Evolutionary conservation across 2,888 invertebrate species (phyloP), one percentile per base, ranked within the genome.

Genomic region (Eupithecia vulgata): DNA sequence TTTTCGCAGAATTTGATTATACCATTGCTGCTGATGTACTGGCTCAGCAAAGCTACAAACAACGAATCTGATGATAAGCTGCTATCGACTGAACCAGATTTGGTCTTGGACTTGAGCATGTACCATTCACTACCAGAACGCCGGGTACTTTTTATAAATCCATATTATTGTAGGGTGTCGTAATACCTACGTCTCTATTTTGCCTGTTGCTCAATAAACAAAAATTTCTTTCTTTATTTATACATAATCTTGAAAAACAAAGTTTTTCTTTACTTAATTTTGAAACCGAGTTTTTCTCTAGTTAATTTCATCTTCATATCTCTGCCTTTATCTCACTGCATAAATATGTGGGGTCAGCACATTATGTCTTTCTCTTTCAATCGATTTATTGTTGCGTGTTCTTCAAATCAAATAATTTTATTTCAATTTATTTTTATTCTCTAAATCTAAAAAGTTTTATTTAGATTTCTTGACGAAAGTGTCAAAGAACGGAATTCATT

Each of bases 101-200:
- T 75, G 25, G 7, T 75, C 0, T 62, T 91, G 75, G 75, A 86
- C 72, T 68, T 90, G 59, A 81, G 82, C 30, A 13, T 90, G 30
- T 91, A 89, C 80, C 5, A 13, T 0, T 74, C 79, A 10, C 65
- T 84, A 64, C 37, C 65, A 0, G 81, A 83, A 4, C 71, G 73
- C 0, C 81, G 81, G n/a, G 87, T 84, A 17, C 42, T 13, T 17
- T 40, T 25, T 30, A 61, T 48, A 25, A 45, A 30, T 30, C 40
- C 13, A 37, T 17, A 45, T 5, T 42, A 15, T 15, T 42, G 5
- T 15, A 40, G 30, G 30, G 30, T 30, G 30, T 4, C 30, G 1
- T 30, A 30, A 3, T 30, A 30, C 30, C 2, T 30, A 30, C 30
- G 30, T 30, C 30, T 4, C 4, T 30, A 4, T 30, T 30, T 30